These are phyloP conservation scores for Trinorchestia longiramus DNA, from an alignment of 1,140 invertebrate species.

Conservation along the genomic window DNA sequence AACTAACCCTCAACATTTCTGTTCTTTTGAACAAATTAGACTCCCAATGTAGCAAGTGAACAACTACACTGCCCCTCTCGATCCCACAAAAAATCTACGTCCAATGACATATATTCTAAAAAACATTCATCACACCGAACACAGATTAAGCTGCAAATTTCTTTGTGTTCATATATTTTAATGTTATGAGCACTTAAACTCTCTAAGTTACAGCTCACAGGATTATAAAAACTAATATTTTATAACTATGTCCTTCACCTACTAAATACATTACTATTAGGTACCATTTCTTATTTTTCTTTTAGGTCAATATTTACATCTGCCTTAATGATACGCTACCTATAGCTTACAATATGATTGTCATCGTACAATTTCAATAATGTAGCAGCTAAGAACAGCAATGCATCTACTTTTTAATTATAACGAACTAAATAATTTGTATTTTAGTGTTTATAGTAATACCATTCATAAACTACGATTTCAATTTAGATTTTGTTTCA, in stretches of 20 bases:
- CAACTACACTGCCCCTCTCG: neutral
- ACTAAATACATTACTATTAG: neutral
- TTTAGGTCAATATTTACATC: neutral
- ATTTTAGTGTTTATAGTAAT: neutral
- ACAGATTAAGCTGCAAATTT: neutral
- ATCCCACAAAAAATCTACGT: neutral
- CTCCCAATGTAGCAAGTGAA: neutral
- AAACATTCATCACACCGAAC: neutral
- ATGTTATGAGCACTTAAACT: neutral
- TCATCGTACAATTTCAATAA: neutral
- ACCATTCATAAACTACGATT: neutral
- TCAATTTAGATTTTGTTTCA: neutral
- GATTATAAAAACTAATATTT: neutral
- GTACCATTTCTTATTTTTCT: neutral
- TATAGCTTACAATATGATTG: neutral
- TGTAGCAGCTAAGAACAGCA: neutral
- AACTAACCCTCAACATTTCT: neutral
- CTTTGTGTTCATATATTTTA: neutral
- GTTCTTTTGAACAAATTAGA: neutral
- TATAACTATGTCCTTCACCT: neutral
- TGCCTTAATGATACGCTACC: neutral
- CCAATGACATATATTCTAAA: neutral
- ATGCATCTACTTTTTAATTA: neutral
- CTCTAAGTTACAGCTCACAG: neutral
- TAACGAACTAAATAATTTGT: neutral